Evolutionary conservation across 2,888 invertebrate species (phyloP).

Genomic region (Diabrotica balteata): DNA sequence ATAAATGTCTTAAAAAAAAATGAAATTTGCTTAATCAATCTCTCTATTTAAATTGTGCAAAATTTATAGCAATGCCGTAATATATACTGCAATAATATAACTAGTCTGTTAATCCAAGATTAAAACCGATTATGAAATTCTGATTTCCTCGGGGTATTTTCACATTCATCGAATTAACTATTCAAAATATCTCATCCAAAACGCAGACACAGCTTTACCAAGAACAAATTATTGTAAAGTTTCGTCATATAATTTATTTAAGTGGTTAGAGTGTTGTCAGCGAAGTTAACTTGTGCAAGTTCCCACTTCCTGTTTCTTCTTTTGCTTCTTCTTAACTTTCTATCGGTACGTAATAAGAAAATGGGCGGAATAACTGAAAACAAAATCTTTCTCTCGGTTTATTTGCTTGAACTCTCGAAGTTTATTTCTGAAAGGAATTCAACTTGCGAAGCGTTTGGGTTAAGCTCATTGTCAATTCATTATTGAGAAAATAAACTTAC

Average conservation of each 20-base stretch:
- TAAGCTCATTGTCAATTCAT: constrained; percentile 16
- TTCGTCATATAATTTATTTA: constrained; percentile 33
- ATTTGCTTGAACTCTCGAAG: constrained; percentile 18
- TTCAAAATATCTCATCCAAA: constrained; percentile 33
- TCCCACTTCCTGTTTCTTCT: constrained; percentile 10
- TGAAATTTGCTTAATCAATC: too few relatives aligned
- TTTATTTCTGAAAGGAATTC: constrained; percentile 12
- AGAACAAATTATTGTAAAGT: constrained; percentile 31
- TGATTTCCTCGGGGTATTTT: constrained; percentile 30
- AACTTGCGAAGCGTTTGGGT: not conserved
- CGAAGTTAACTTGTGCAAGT: constrained; percentile 15
- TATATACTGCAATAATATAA: too few relatives aligned
- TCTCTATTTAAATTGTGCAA: too few relatives aligned
- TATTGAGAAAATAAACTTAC: not conserved
- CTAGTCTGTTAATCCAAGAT: not conserved
- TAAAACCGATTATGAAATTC: constrained; percentile 24
- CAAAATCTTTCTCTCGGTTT: constrained; percentile 14
- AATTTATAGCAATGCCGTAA: too few relatives aligned
- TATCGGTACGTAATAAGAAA: constrained; percentile 20
- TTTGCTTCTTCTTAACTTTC: constrained; percentile 4
- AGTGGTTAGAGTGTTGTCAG: constrained; percentile 26
- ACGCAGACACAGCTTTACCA: constrained; percentile 26
- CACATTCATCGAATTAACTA: constrained; percentile 29
- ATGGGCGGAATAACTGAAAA: constrained; percentile 15
- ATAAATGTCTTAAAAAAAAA: too few relatives aligned